These are phyloP conservation scores for Rhagium mordax DNA, from an alignment of 2,888 invertebrate species.

Conservation along the genomic window DNA sequence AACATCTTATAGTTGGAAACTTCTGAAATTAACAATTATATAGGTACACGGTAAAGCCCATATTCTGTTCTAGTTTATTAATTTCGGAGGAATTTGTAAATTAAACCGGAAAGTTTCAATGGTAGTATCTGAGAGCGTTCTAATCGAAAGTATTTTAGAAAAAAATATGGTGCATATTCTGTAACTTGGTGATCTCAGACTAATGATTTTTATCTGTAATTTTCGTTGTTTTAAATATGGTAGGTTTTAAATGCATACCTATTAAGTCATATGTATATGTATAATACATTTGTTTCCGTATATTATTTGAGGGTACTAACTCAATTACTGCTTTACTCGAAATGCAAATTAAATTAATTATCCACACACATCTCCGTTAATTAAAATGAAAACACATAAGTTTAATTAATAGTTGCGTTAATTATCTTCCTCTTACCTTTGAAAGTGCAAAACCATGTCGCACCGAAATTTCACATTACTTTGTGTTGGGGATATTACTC, in stretches of 20 bases:
- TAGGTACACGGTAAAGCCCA: not conserved
- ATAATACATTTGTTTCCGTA: too few species aligned
- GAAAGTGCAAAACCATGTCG: slow-evolving; percentile 9
- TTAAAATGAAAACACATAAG: not conserved
- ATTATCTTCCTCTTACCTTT: not conserved
- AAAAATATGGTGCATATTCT: too few species aligned
- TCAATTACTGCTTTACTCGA: not conserved
- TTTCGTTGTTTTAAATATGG: too few species aligned
- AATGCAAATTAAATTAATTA: not conserved
- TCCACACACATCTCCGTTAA: not conserved
- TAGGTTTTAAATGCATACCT: too few species aligned
- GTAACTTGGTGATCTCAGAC: too few species aligned
- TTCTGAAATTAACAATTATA: not conserved
- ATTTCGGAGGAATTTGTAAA: not conserved
- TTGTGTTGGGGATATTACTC: not conserved
- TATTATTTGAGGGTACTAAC: not conserved
- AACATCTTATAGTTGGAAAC: not conserved
- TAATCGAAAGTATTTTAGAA: too few species aligned
- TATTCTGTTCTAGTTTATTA: too few species aligned
- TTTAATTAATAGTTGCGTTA: slow-evolving; percentile 11
- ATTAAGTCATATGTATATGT: too few species aligned
- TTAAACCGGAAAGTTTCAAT: not conserved
- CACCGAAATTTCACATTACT: not conserved
- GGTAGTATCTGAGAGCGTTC: too few species aligned
- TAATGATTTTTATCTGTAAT: too few species aligned